phyloP scores from a whole-genome alignment of 2,113 vertebrate species.

The Leucopternis melanops region DNA sequence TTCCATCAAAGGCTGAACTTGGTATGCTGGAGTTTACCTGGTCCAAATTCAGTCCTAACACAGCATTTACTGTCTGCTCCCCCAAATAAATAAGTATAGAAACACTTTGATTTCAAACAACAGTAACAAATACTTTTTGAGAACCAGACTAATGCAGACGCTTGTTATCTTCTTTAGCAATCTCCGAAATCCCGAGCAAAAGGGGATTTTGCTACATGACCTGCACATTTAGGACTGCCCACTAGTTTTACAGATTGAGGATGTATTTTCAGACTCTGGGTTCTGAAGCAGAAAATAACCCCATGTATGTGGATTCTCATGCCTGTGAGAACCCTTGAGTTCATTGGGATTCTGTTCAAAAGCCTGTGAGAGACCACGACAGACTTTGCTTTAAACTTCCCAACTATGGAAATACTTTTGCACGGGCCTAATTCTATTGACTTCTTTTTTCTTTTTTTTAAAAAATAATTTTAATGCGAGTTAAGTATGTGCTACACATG shows the following conservation, averaged over 20 bases:
- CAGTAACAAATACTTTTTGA: not conserved
- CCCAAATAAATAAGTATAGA: not conserved
- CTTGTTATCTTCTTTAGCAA: not conserved
- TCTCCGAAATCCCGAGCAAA: not conserved
- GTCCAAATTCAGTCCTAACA: not conserved
- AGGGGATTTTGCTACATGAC: not conserved
- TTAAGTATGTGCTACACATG: not conserved
- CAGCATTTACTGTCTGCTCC: not conserved
- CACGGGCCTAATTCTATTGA: not conserved
- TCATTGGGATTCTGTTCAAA: not conserved
- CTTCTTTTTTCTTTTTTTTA: not conserved
- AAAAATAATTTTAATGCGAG: not conserved
- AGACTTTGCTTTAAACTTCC: not conserved
- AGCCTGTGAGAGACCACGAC: not conserved
- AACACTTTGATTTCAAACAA: not conserved
- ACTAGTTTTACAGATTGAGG: not conserved
- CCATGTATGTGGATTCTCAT: not conserved
- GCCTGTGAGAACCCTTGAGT: not conserved
- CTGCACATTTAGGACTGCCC: not conserved
- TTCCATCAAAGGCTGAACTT: not conserved
- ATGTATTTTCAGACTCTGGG: not conserved
- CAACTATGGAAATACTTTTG: not conserved
- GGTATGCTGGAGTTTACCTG: not conserved
- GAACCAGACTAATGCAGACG: not conserved
- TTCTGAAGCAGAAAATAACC: not conserved